Evolutionary conservation across 2,797 vertebrate genomes (phyloP), one percentile per base, ranked within the genome.

Genomic region (Cossypha heuglini): DNA sequence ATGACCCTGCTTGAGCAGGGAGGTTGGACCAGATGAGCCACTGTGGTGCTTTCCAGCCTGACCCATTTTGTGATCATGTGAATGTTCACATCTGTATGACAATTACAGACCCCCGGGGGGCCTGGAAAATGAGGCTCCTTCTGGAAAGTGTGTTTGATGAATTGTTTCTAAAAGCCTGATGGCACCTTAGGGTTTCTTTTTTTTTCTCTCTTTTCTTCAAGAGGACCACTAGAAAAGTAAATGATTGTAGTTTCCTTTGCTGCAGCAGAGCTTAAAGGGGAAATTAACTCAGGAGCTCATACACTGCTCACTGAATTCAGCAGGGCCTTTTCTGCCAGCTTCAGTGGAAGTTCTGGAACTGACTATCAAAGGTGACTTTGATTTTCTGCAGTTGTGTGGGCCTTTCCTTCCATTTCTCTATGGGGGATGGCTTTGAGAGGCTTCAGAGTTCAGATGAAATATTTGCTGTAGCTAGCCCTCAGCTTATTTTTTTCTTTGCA

Each of bases 361-460:
- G 0, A 8, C 42, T 67, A 43, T 84, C 76, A 90, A 93, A 88
- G 73, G 16, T 5, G 7, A 63, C 72, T 94, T 94, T 82, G 80
- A 89, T 85, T 93, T 93, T 61, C 74, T 54, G 72, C 3, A 5
- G 35, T 22, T 54, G 7, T 52, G 29, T 74, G 63, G 90, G 37
- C 24, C 33, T 79, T 85, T 86, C 55, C 37, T 75, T 37, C 16
- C 8, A 2, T 78, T 94, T 72, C 72, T 84, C 48, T 72, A 12
- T 33, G 16, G 40, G 57, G 24, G 87, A 77, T 46, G 87, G 31
- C 31, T 85, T 71, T 1, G 4, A 33, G 31, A 92, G 9, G 22
- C 63, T 91, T 85, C 66, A 91, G 72, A 87, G 68, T 46, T 51
- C 21, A 18, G 37, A 59, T 63, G 16, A 91, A 84, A 51, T 58